Evolutionary conservation across 2,888 invertebrate genomes (phyloP).

Genomic region (Pristionchus maxplancki): DNA sequence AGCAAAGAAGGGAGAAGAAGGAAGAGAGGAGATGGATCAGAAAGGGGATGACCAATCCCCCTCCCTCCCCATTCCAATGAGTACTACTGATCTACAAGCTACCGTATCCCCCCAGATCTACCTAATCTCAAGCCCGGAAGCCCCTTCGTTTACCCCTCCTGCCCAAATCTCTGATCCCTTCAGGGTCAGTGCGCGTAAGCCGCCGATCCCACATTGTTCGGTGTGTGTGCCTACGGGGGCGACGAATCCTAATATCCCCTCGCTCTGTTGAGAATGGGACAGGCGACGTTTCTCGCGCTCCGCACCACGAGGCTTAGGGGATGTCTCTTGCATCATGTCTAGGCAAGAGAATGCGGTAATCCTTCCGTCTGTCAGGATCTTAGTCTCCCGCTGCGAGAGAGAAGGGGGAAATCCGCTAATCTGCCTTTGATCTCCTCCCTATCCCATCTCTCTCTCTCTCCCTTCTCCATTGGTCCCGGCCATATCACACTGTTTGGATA

Average conservation of each 20-base stretch:
- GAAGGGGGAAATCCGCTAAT: not conserved
- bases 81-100: constrained; percentile 19
- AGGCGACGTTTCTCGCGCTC: constrained; percentile 4
- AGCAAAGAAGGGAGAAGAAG: constrained; percentile 28
- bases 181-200: constrained; percentile 37
- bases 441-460: not conserved
- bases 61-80: constrained; percentile 7
- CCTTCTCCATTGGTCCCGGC: not conserved
- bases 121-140: not conserved
- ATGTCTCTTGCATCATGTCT: not conserved
- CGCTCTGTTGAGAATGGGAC: not conserved
- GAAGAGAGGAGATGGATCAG: constrained; percentile 24
- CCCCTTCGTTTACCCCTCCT: not conserved
- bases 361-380: constrained; percentile 6
- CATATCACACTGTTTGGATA: constrained; percentile 25
- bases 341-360: constrained; percentile 19
- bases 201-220: not conserved
- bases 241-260: not conserved
- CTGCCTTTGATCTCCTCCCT: constrained; percentile 11
- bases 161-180: constrained; percentile 13
- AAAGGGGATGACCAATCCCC: constrained; percentile 38
- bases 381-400: not conserved
- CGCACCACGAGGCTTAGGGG: not conserved
- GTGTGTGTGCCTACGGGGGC: not conserved
- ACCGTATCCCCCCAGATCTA: not conserved